phyloP scores from a whole-genome alignment of 2,797 vertebrate species.

The Fistularia commersonii region DNA sequence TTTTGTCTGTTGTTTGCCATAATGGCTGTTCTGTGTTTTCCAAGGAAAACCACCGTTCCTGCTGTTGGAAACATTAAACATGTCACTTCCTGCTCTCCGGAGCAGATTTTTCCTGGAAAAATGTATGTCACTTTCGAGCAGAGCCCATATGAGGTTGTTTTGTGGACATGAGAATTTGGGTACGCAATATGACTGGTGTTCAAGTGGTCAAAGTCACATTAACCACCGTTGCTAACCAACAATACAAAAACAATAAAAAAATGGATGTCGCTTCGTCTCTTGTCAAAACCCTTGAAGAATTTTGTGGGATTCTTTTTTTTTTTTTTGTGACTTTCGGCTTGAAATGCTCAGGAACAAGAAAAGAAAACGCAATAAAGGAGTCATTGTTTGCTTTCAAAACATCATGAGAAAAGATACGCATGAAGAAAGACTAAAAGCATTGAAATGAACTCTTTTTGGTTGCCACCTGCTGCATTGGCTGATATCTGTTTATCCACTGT shows the following conservation, averaged over 20 bases:
- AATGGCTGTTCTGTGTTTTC: slow-evolving; percentile 34
- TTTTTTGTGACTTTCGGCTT: not conserved
- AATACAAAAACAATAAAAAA: not conserved
- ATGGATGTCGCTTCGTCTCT: slow-evolving; percentile 1
- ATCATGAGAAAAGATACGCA: not conserved
- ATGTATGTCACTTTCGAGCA: slow-evolving; percentile 24
- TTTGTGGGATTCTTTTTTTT: slow-evolving; percentile 8
- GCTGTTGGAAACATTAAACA: slow-evolving; percentile 39
- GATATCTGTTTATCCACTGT: too few relatives aligned
- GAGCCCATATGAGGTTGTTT: slow-evolving; percentile 11
- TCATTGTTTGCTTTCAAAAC: not conserved
- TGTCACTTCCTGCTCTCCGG: slow-evolving; percentile 28
- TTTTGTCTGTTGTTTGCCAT: slow-evolving; percentile 24
- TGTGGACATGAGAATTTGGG: slow-evolving; percentile 16
- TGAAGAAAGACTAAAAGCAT: not conserved
- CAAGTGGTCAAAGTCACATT: slow-evolving; percentile 12
- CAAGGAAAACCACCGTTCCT: slow-evolving; percentile 30
- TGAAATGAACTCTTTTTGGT: too few relatives aligned
- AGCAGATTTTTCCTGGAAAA: slow-evolving; percentile 25
- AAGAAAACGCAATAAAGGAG: not conserved
- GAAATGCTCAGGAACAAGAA: not conserved
- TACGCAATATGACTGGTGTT: slow-evolving; percentile 3
- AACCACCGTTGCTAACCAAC: slow-evolving; percentile 19
- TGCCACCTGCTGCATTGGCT: too few relatives aligned
- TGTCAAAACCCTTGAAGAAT: slow-evolving; percentile 6